Evolutionary conservation across 2,888 invertebrate species (phyloP).

Genomic region (Hydroisotoma schaefferi): DNA sequence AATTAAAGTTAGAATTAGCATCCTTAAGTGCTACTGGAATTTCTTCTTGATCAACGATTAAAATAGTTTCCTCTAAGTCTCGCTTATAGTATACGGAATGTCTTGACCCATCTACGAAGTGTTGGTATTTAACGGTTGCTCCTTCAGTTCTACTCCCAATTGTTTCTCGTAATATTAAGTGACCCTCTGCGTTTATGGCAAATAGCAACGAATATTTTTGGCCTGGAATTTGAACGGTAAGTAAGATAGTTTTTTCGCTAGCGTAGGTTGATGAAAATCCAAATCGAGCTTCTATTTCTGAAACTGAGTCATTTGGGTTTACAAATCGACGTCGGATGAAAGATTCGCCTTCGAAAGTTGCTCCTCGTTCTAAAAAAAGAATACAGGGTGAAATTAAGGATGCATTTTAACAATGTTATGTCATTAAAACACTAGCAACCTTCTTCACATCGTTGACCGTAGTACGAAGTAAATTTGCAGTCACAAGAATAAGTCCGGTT

Average conservation of each 20-base stretch:
- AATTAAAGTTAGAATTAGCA: slow-evolving; percentile 7
- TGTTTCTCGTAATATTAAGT: slow-evolving; percentile 80
- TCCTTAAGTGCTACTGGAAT: slow-evolving; percentile 19
- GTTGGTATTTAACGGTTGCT: slow-evolving; percentile 70
- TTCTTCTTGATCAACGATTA: slow-evolving; percentile 52
- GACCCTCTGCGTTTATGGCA: slow-evolving; percentile 76
- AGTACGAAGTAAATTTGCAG: slow-evolving; percentile 84
- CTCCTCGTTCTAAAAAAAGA: slow-evolving; percentile 67
- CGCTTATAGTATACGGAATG: slow-evolving; percentile 71
- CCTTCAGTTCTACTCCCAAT: slow-evolving; percentile 70
- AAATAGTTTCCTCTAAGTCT: slow-evolving; percentile 66
- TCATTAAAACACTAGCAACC: slow-evolving; percentile 50
- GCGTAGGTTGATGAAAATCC: slow-evolving; percentile 74
- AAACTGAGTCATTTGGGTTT: slow-evolving; percentile 61
- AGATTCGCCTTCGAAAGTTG: slow-evolving; percentile 83
- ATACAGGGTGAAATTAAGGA: not conserved
- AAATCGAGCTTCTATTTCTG: slow-evolving; percentile 69
- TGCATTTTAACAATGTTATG: slow-evolving; percentile 3
- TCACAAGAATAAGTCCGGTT: slow-evolving; percentile 81
- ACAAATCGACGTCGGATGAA: slow-evolving; percentile 72
- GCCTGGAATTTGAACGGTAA: slow-evolving; percentile 69
- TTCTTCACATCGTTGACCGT: slow-evolving; percentile 80
- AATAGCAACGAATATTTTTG: slow-evolving; percentile 79
- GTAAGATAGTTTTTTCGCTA: slow-evolving; percentile 70
- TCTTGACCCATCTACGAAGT: slow-evolving; percentile 75